Conservation (phyloP, 1,140 invertebrate species). For the Venturia canescens region DNA sequence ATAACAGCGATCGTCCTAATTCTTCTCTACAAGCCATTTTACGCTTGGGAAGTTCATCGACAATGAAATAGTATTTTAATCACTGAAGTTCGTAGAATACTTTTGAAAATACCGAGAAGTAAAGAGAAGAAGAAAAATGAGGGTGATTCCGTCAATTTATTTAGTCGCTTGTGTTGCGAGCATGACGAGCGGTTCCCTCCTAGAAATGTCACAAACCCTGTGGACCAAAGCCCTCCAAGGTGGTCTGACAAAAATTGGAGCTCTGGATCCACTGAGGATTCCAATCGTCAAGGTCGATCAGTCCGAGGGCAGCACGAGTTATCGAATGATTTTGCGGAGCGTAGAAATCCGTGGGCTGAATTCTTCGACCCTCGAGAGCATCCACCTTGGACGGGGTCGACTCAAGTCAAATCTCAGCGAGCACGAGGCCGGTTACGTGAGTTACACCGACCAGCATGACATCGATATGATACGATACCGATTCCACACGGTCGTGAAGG, state of each 20-base stretch:
- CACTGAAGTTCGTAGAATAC: conserved; percentile 2
- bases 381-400: conserved; percentile 67
- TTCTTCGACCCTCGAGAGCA: conserved; percentile 68
- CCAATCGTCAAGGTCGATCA: conserved; percentile 73
- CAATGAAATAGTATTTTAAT: background rate
- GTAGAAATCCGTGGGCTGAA: conserved; percentile 72
- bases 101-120: conserved; percentile 13
- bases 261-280: conserved; percentile 68
- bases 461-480: conserved; percentile 71
- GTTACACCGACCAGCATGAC: conserved; percentile 68
- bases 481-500: conserved; percentile 71
- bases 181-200: conserved; percentile 54
- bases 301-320: conserved; percentile 71
- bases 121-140: conserved; percentile 57
- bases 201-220: conserved; percentile 70
- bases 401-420: conserved; percentile 71
- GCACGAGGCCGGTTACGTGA: conserved; percentile 71
- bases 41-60: conserved; percentile 61
- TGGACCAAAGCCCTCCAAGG: conserved; percentile 69
- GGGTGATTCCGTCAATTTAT: conserved; percentile 36
- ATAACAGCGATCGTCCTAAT: conserved; percentile 58
- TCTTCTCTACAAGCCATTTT: conserved; percentile 64
- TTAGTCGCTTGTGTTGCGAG: conserved; percentile 36
- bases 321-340: conserved; percentile 68
- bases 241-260: conserved; percentile 64